Evolutionary conservation across 2,888 invertebrate genomes (phyloP), one percentile per base, ranked within the genome.

Genomic region (Merodon equestris): DNA sequence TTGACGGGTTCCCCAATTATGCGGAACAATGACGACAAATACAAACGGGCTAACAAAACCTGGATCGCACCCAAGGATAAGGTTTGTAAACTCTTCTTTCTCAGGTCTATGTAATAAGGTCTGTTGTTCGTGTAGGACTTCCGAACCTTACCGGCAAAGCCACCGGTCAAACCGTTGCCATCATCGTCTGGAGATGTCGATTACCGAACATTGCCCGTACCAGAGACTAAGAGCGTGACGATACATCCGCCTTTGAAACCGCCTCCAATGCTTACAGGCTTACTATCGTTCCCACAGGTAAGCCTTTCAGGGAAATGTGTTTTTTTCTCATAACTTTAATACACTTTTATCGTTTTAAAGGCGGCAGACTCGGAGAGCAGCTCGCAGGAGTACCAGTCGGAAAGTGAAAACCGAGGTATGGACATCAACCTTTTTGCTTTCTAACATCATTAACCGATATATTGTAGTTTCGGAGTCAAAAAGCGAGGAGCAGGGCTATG

Each of bases 1-100:
- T 88, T 96, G 57, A 96, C 96, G 10, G 94, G 95, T 40, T 94
- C 93, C 17, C 93, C 93, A 0, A 90, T 86, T 9, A 44, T 70
- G 40, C 82, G 73, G 50, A 84, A 84, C 34, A 77, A 74, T 19
- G 77, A 83, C 44, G 70, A 82, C 0, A 71, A 63, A 48, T 75
- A 75, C 56, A 81, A 75, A 12, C 71, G 66, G 15, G 61, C 42
- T 14, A 84, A 84, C 44, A 83, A 84, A 67, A 67, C 81, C 27
- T 85, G 84, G 84, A 70, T 82, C 27, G 81, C 82, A 9, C 56
- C 82, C 15, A 74, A 75, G 57, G 83, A 83, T 15, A 77, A 81
- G 75, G 83, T 83, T 76, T 0, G 40, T n/a, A 9, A n/a, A n/a
- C n/a, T n/a, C n/a, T n/a, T n/a, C n/a, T n/a, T n/a, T n/a, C n/a